A percentile compares a stretch with the other conserved stretches of the same genome.
Evolutionary conservation across 1,140 invertebrate species (phyloP).

Genomic region (Sminthurinus signatus): DNA sequence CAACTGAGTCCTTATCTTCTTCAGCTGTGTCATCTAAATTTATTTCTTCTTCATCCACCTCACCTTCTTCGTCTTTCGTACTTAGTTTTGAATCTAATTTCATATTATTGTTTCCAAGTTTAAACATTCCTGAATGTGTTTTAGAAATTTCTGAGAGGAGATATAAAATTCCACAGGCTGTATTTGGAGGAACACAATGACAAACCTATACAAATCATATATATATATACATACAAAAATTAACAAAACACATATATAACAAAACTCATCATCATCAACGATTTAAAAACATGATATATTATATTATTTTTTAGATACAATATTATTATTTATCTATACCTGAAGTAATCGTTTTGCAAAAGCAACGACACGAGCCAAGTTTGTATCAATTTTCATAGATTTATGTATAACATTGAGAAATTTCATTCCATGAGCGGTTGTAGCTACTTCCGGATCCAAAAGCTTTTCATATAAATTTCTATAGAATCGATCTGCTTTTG

Average conservation of each 20-base stretch:
- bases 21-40: no score
- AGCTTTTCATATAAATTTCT: constrained; percentile 82
- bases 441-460: constrained; percentile 64
- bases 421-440: constrained; percentile 67
- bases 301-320: no score
- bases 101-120: constrained; percentile 33
- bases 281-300: no score
- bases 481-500: constrained; percentile 61
- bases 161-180: constrained; percentile 70
- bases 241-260: no score
- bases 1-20: no score
- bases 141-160: constrained; percentile 65
- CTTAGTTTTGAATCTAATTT: constrained; percentile 24
- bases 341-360: constrained; percentile 89
- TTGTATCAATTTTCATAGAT: constrained; percentile 70
- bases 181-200: constrained; percentile 53
- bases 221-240: no score
- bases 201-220: constrained; percentile 48
- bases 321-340: no score
- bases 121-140: constrained; percentile 40
- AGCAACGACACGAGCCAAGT: constrained; percentile 62
- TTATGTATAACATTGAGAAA: constrained; percentile 83
- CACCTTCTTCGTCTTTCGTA: constrained; percentile 45
- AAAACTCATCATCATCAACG: no score
- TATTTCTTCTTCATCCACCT: constrained; percentile 44